Evolutionary conservation across 2,797 vertebrate species (phyloP), one percentile per base, ranked within the genome.

Genomic region (Mastacembelus armatus): DNA sequence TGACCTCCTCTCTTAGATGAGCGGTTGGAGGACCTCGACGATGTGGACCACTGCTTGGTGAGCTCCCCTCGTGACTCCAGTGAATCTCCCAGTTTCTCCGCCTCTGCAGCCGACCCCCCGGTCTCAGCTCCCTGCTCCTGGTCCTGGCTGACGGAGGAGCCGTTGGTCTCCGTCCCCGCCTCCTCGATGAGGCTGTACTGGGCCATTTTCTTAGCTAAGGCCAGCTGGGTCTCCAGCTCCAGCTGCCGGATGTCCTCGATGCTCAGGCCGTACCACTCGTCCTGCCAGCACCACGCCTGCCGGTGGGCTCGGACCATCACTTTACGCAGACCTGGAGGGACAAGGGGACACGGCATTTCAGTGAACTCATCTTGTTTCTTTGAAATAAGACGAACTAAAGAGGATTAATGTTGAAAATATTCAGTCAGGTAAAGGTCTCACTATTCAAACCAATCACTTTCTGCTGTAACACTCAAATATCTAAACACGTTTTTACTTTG

Each of bases 211-310:
- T 95, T 95, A 2, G 97, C 97, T 32, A 99, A 83, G 83, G 98
- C 96, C 74, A 99, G 83, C 90, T 99, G 98, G 0, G 96, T 95
- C 90, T 99, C 97, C 84, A 96, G 95, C 92, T 99, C 98, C 87
- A 99, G 93, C 85, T 92, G 95, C 72, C 97, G 84, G 87, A 99
- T 98, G 88, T 98, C 95, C 73, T 98, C 97, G 1, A 99, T 99
- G 87, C 94, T 98, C 70, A 99, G 95, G 24, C 98, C 97, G 0
- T 94, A 98, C 97, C 98, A 99, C 52, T 99, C 98, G 0, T 99
- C 97, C 91, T 99, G 98, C 98, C 98, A 99, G 91, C 98, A 99
- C 98, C 98, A 99, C 0, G 98, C 98, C 91, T 99, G 98, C 15
- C 97, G 91, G 85, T 99, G 98, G 9, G 98, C 98, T 16, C 97